phyloP scores from a whole-genome alignment of 2,797 vertebrate species.

The Darevskia mixta region DNA sequence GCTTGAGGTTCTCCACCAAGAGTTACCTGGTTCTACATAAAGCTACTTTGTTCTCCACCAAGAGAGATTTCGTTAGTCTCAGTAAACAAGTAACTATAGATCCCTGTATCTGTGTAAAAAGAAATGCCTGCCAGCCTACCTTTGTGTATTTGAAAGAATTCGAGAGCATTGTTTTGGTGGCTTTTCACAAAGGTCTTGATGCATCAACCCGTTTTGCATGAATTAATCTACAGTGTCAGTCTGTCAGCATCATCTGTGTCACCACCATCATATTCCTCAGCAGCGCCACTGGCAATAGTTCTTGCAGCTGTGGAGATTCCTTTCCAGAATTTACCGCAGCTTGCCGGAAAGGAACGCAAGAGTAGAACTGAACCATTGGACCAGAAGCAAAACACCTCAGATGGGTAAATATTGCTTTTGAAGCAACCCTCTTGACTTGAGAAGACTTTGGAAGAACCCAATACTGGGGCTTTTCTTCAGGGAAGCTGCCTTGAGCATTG shows the following conservation, averaged over 20 bases:
- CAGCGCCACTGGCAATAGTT: not conserved
- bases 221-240: constrained; percentile 47
- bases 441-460: not conserved
- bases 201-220: constrained; percentile 10
- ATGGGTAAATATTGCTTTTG: not conserved
- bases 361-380: not conserved
- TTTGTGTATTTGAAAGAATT: not conserved
- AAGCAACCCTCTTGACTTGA: not conserved
- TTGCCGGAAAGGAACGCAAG: constrained; percentile 29
- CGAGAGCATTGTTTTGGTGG: rapidly evolving
- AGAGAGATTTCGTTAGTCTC: too few species aligned
- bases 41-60: too few species aligned
- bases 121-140: not conserved
- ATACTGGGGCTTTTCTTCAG: not conserved
- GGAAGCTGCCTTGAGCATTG: not conserved
- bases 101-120: not conserved
- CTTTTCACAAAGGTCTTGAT: constrained; percentile 14
- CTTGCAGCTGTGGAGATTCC: not conserved
- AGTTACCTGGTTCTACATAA: too few species aligned
- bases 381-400: not conserved
- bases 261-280: constrained; percentile 36
- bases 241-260: constrained; percentile 58
- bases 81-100: too few species aligned
- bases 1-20: too few species aligned
- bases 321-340: constrained; percentile 33